These are phyloP conservation scores for Pseudolycoriella hygida DNA, from an alignment of 2,888 invertebrate genomes.

Conservation along the genomic window DNA sequence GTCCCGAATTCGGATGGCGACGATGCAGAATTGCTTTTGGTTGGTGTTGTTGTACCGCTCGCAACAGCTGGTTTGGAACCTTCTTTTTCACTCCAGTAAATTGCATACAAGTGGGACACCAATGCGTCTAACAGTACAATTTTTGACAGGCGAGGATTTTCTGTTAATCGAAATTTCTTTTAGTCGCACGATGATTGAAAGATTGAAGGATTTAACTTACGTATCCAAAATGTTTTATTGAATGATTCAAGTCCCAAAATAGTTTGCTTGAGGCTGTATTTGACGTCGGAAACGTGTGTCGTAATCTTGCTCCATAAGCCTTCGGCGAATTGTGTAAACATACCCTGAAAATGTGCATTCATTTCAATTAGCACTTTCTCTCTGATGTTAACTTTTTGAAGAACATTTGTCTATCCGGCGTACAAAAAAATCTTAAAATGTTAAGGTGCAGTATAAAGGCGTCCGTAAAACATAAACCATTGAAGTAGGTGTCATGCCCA, in stretches of 20 bases:
- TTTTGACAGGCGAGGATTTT: conserved; percentile 24
- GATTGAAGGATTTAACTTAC: conserved; percentile 13
- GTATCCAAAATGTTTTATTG: conserved; percentile 20
- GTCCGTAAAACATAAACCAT: no score
- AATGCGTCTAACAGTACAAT: conserved; percentile 24
- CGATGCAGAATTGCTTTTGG: neutral
- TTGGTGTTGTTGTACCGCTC: neutral
- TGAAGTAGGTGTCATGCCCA: no score
- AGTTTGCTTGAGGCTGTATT: conserved; percentile 24
- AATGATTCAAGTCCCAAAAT: conserved; percentile 24
- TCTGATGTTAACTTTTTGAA: no score
- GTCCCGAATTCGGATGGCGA: neutral
- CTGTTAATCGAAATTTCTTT: conserved; percentile 8
- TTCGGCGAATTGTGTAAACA: conserved; percentile 57
- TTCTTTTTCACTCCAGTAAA: conserved; percentile 19
- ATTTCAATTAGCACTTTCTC: neutral
- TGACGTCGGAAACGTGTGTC: conserved; percentile 24
- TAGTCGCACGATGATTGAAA: neutral
- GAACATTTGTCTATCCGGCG: no score
- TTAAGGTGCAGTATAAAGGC: no score
- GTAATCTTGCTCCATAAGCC: conserved; percentile 25
- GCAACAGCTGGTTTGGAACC: neutral
- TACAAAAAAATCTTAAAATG: no score
- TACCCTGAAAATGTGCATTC: conserved; percentile 36
- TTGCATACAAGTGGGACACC: conserved; percentile 26